Base-by-base conservation (phyloP, 2,797 vertebrate species). In the Rhinella marina region DNA sequence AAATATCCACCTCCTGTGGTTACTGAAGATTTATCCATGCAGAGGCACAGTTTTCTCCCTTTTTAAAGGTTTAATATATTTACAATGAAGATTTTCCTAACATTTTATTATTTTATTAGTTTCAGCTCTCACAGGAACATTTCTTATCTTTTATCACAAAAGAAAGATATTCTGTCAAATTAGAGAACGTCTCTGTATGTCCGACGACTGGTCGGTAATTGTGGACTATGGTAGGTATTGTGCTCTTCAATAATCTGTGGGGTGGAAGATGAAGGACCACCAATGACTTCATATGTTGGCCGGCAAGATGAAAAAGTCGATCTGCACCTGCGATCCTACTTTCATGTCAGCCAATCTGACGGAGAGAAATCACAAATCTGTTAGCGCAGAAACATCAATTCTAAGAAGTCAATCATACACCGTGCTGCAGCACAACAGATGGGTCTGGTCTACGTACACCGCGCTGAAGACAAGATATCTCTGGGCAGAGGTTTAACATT, bases 381-480 rank as follows among this genome's bases (percentile, higher is more conserved):
- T 25, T 66, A 41, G 29, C 9, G n/a, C 32, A 84, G 68, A 21
- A 62, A 64, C 29, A 76, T 76, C 21, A 77, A 62, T 77, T 76
- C 48, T 41, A 75, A 27, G 12, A 41, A 50, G 27, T 59, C 19
- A 32, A 73, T 70, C 57, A 56, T 32, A 41, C 54, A 75, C 82
- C 54, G 75, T 59, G 19, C 41, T 82, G 66, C 29, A 23, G 32
- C 5, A n/a, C 68, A 84, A 12, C 54, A 84, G 82, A 84, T 84
- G 82, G 72, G 82, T 73, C 82, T 59, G 64, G 16, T 83, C 48
- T 62, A 66, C 52, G 17, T n/a, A 66, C 80, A 82, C 50, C 27
- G 13, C 52, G 32, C 8, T 19, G 19, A 80, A 64, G 57, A 11
- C 57, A 61, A 76, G 73, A 52, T 52, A 76, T 17, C 6, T 56